Base-by-base conservation (phyloP, 2,797 vertebrate genomes). In the Cryptoprocta ferox region DNA sequence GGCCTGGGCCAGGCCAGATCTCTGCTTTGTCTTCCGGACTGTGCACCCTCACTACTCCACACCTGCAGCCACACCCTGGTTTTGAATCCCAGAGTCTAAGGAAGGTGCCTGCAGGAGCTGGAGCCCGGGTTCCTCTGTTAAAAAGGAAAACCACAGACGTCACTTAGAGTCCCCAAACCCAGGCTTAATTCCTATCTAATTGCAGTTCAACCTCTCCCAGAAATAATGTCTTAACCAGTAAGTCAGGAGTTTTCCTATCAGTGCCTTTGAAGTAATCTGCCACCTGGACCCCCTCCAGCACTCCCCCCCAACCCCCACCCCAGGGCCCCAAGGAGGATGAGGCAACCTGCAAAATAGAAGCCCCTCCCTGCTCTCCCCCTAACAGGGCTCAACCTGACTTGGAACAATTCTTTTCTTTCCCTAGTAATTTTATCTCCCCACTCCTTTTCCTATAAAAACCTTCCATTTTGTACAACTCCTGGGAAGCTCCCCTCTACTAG, bases 21-120 rank as follows among this genome's bases (percentile, higher is more conserved):
- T 53, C 16, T 50, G 16, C 53, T 9, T 12, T 35, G 32, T 2
- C 5, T 53, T 35, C 53, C 7, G 10, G 61, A 28, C 19, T 9
- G 32, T 9, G 28, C 1, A 4, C 48, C 61, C 48, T 1, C 59
- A 16, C n/a, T 1, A 1, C 30, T 24, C 24, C 5, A 21, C 50
- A 32, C 13, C 26, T 26, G 70, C 15, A 6, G 2, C 3, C 14
- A 42, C 61, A 16, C 2, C 59, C 42, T 12, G 4, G 35, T 7
- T 4, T 5, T 1, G 11, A 37, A 26, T 12, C 65, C 28, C 50
- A 14, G 48, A 76, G 28, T 56, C 42, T 35, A 8, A 19, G 24
- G 48, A 35, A 66, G 10, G 37, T 10, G 4, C 56, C 78, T n/a
- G 0, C 48, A 15, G 56, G 3, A 16, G 48, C 48, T 32, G 18